Percentiles rank a stretch among this genome's conserved stretches.
These are phyloP conservation scores for Corythornis cristatus DNA, from an alignment of 2,113 vertebrate species.

Conservation along the genomic window DNA sequence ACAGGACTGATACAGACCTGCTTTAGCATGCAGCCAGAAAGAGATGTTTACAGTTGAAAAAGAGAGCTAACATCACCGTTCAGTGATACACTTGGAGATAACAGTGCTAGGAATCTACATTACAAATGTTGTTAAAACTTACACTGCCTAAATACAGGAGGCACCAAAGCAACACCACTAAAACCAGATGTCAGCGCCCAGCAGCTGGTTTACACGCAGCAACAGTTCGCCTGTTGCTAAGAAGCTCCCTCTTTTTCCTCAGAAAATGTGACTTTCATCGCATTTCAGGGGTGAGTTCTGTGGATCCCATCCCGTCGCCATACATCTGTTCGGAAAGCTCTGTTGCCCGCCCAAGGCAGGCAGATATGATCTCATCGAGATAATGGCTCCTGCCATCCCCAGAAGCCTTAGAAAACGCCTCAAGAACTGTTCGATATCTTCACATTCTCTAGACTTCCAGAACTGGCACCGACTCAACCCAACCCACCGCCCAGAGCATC, in stretches of 20 bases:
- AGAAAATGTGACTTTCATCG: not conserved
- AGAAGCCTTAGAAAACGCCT: not conserved
- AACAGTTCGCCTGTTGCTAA: not conserved
- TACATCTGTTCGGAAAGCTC: not conserved
- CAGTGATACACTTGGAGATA: not conserved
- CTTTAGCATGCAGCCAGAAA: not conserved
- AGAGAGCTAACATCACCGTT: not conserved
- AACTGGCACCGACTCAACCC: not conserved
- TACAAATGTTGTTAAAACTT: not conserved
- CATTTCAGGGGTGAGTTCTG: not conserved
- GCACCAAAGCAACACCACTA: not conserved
- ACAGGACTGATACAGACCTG: not conserved
- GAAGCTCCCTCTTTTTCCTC: not conserved
- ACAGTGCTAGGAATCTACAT: not conserved
- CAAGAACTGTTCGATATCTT: not conserved
- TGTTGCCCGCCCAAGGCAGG: not conserved
- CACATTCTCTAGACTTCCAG: not conserved
- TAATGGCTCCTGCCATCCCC: not conserved
- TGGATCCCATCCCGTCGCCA: not conserved
- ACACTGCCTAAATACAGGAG: rapidly evolving
- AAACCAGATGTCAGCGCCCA: no score
- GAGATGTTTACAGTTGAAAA: not conserved
- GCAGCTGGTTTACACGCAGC: not conserved
- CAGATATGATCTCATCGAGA: not conserved
- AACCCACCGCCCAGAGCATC: not conserved